These are phyloP conservation scores for Otus scops DNA, from an alignment of 2,797 vertebrate genomes.

Conservation along the genomic window DNA sequence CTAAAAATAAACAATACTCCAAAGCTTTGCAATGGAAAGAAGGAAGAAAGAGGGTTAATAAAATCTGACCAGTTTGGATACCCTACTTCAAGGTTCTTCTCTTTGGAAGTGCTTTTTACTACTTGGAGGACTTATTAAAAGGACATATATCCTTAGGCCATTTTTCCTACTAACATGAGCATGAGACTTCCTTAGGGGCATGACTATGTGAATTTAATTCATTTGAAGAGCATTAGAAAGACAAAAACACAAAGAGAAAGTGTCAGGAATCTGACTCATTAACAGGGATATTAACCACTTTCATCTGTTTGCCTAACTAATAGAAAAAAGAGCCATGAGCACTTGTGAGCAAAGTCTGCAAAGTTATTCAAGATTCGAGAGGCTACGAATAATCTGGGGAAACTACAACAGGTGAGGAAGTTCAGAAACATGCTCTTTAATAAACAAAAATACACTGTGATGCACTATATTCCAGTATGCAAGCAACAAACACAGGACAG, in stretches of 20 bases:
- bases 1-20: not conserved
- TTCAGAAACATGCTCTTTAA: not conserved
- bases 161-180: not conserved
- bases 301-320: not conserved
- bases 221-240: conserved; percentile 5
- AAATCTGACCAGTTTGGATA: not conserved
- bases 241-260: not conserved
- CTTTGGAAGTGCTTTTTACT: not conserved
- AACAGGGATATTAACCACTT: not conserved
- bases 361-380: not conserved
- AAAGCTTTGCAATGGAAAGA: not conserved
- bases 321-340: not conserved
- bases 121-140: conserved; percentile 19
- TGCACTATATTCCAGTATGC: not conserved
- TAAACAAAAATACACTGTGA: not conserved
- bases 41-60: not conserved
- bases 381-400: not conserved
- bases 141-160: not conserved
- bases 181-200: not conserved
- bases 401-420: not conserved
- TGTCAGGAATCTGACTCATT: conserved; percentile 15
- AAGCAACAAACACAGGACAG: not conserved
- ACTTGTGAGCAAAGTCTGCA: not conserved
- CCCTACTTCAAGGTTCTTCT: not conserved
- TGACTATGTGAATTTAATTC: conserved; percentile 10